Conservation (phyloP, 2,797 vertebrate genomes). For the Remorina albescens region DNA sequence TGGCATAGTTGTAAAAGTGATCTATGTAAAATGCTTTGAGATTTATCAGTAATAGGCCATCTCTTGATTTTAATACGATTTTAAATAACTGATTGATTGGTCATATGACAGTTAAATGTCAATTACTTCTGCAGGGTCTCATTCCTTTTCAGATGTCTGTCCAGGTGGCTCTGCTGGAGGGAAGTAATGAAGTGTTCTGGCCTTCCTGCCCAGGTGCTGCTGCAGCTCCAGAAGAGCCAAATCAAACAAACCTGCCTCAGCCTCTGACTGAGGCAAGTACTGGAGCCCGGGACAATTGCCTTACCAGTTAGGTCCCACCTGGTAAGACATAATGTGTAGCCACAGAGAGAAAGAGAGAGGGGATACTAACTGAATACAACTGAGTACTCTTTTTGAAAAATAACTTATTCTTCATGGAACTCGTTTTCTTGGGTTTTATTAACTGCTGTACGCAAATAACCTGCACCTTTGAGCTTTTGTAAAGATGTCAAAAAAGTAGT, state of each 20-base stretch:
- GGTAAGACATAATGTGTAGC: slow-evolving; percentile 1
- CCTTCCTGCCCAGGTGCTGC: slow-evolving; percentile 60
- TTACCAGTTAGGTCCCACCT: slow-evolving; percentile 47
- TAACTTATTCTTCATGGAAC: background rate
- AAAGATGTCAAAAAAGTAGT: background rate
- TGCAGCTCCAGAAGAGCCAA: slow-evolving; percentile 61
- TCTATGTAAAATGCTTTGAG: slow-evolving; percentile 8
- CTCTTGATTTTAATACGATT: background rate
- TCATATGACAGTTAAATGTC: background rate
- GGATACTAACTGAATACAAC: background rate
- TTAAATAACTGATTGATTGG: background rate
- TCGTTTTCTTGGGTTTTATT: background rate
- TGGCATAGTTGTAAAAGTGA: slow-evolving; percentile 14
- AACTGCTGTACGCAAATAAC: background rate
- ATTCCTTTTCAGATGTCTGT: slow-evolving; percentile 18
- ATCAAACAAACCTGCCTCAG: slow-evolving; percentile 63
- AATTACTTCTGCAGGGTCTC: background rate
- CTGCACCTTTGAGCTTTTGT: background rate
- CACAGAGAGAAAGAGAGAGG: background rate
- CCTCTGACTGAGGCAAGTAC: slow-evolving; percentile 12
- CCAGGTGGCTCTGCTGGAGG: slow-evolving; percentile 37
- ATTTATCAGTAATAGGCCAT: background rate
- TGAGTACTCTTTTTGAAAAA: background rate
- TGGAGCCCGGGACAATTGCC: slow-evolving; percentile 17
- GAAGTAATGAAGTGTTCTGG: slow-evolving; percentile 55